A percentile compares a stretch with the other conserved stretches of the same genome.
These are phyloP conservation scores for Perognathus longimembris DNA, from an alignment of 2,113 vertebrate genomes.

Conservation along the genomic window DNA sequence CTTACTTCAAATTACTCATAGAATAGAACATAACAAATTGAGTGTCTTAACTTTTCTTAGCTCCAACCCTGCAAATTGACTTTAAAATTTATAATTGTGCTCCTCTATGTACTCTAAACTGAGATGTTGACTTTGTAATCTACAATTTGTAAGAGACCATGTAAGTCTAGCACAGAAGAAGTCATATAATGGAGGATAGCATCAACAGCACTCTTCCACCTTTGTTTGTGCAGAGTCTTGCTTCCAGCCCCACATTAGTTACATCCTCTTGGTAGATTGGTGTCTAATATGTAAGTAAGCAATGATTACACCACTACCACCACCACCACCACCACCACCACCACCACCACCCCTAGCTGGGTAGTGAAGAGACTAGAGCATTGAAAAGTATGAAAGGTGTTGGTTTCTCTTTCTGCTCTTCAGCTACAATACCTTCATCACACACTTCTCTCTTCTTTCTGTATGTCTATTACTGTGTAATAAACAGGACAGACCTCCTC, in stretches of 20 bases:
- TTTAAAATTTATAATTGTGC: background rate
- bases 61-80: background rate
- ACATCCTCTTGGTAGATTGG: slow-evolving; percentile 93
- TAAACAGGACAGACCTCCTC: slow-evolving; percentile 91
- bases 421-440: slow-evolving; percentile 91
- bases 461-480: slow-evolving; percentile 93
- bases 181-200: slow-evolving; percentile 84
- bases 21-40: background rate
- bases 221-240: slow-evolving; percentile 94
- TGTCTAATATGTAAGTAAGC: slow-evolving; percentile 86
- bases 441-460: slow-evolving; percentile 94
- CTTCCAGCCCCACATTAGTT: slow-evolving; percentile 90
- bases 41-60: slow-evolving; percentile 37
- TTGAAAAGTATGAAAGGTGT: slow-evolving; percentile 91
- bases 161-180: slow-evolving; percentile 90
- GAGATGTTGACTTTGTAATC: slow-evolving; percentile 72
- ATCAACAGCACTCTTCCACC: slow-evolving; percentile 70
- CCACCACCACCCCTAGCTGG: too few species aligned
- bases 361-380: slow-evolving; percentile 88
- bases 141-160: slow-evolving; percentile 87
- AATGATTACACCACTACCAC: too few species aligned
- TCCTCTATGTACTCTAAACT: slow-evolving; percentile 55
- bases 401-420: slow-evolving; percentile 94
- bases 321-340: too few species aligned
- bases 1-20: slow-evolving; percentile 40